Percentiles rank a stretch among this genome's conserved stretches.
Conservation (phyloP, 2,797 vertebrate genomes). For the Pipistrellus kuhlii region DNA sequence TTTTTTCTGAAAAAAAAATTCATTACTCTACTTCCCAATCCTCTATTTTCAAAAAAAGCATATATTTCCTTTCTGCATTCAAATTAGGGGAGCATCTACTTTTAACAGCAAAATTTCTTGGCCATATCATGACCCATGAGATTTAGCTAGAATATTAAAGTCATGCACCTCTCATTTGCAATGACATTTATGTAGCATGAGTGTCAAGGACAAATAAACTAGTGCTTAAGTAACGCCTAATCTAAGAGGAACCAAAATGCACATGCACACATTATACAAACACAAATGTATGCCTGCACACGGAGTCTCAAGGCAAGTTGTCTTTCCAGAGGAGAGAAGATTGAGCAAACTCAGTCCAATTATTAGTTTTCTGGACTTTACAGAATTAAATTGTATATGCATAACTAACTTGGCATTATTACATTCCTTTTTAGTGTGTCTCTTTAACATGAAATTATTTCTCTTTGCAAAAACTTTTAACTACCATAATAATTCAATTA, state of each 20-base stretch:
- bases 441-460: background rate
- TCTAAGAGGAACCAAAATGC: background rate
- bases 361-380: background rate
- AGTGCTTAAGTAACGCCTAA: background rate
- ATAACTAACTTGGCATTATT: background rate
- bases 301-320: background rate
- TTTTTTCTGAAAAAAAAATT: background rate
- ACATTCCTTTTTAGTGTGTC: background rate
- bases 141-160: conserved; percentile 40
- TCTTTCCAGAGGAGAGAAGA: background rate
- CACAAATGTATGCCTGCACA: background rate
- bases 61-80: background rate
- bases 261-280: background rate
- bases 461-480: background rate
- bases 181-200: background rate
- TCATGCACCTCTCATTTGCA: background rate
- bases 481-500: background rate
- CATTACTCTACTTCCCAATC: background rate
- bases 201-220: conserved; percentile 8
- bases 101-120: conserved; percentile 16
- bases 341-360: background rate
- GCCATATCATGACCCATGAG: background rate
- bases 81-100: background rate
- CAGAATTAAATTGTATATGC: background rate
- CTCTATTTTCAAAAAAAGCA: background rate